A percentile compares a stretch with the other conserved stretches of the same genome.
phyloP scores from a whole-genome alignment of 2,888 invertebrate species.

The Bhutanitis thaidina region DNA sequence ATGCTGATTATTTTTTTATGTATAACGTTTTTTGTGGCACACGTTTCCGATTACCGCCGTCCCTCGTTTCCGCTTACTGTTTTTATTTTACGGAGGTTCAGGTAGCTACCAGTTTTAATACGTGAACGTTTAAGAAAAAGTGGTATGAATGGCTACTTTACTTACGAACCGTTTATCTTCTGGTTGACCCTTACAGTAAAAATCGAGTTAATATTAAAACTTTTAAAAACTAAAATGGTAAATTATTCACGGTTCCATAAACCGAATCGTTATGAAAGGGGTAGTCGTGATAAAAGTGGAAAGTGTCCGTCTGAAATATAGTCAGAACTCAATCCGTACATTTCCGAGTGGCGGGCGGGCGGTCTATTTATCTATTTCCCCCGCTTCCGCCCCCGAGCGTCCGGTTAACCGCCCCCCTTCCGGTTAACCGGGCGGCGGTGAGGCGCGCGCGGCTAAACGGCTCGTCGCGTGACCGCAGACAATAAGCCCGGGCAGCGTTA shows the following conservation, averaged over 20 bases:
- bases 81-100: conserved; percentile 38
- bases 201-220: too few relatives aligned
- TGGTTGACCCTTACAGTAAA: too few relatives aligned
- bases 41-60: conserved; percentile 47
- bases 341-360: conserved; percentile 75
- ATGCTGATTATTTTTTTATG: conserved; percentile 62
- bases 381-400: conserved; percentile 77
- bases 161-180: neutral
- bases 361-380: conserved; percentile 80
- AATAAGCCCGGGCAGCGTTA: conserved; percentile 78
- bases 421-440: conserved; percentile 76
- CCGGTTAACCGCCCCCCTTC: conserved; percentile 78
- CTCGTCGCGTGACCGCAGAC: conserved; percentile 81
- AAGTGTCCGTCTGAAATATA: conserved; percentile 78
- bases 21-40: conserved; percentile 47
- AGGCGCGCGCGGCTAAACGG: conserved; percentile 77
- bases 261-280: conserved; percentile 56
- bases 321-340: conserved; percentile 79
- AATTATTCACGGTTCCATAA: conserved; percentile 43
- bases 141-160: neutral
- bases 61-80: conserved; percentile 49
- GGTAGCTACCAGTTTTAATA: conserved; percentile 32
- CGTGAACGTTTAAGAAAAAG: neutral
- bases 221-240: too few relatives aligned
- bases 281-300: conserved; percentile 66